A percentile compares a stretch with the other conserved stretches of the same genome.
Conservation (phyloP, 2,888 invertebrate species). For the Creontiades dilutus region DNA sequence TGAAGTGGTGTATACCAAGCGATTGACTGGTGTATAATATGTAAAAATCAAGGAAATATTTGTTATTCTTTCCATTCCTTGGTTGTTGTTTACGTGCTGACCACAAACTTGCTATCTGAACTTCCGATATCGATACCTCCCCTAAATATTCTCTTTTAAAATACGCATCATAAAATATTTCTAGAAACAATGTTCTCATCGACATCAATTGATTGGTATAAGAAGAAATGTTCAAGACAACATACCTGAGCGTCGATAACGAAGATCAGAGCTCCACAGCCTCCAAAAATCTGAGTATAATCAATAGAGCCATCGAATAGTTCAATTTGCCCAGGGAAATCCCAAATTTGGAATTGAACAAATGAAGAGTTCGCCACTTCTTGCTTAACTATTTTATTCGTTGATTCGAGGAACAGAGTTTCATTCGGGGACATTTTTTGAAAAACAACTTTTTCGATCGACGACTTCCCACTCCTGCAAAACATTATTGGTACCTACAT, state of each 20-base stretch:
- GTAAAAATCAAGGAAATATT: no score
- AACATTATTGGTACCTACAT: background rate
- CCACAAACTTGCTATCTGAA: no score
- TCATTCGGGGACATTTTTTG: conserved; percentile 99
- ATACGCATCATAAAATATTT: no score
- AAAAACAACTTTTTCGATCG: conserved; percentile 99
- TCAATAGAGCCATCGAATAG: conserved; percentile 98
- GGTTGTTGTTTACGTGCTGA: no score
- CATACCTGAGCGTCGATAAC: conserved; percentile 96
- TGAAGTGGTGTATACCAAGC: no score
- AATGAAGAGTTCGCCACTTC: conserved; percentile 98
- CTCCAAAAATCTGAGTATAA: conserved; percentile 96
- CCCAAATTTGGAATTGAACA: conserved; percentile 99
- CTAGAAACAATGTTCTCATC: no score
- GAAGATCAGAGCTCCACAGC: conserved; percentile 98
- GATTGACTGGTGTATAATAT: no score
- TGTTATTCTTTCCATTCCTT: no score
- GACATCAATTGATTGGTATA: background rate
- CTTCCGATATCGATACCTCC: no score
- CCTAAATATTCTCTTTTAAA: no score
- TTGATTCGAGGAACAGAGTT: conserved; percentile 98
- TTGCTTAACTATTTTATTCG: conserved; percentile 98
- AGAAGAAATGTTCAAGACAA: background rate
- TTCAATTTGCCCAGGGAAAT: conserved; percentile 99
- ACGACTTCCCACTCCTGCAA: conserved; percentile 97